Evolutionary conservation across 2,888 invertebrate genomes (phyloP).

Genomic region (Aplocera efformata): DNA sequence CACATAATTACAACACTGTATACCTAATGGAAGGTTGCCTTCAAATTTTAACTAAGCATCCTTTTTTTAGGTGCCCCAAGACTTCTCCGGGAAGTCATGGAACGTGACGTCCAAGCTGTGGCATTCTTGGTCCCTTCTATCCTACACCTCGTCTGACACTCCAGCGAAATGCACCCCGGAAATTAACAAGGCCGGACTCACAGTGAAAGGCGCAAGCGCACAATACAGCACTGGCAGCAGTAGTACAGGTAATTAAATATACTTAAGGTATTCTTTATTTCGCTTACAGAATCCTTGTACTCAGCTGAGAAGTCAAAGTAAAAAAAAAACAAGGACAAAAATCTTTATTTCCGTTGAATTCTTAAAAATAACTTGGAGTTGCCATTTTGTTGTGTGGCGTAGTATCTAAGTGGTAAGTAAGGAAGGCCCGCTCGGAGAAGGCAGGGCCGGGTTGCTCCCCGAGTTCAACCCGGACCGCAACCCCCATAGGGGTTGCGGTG

Average conservation of each 20-base stretch:
- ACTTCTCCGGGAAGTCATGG: constrained; percentile 53
- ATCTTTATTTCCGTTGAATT: no score
- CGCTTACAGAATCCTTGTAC: background rate
- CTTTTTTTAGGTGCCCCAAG: constrained; percentile 56
- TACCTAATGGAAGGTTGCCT: no score
- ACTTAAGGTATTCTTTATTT: background rate
- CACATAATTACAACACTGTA: background rate
- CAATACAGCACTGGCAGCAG: constrained; percentile 37
- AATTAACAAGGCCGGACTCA: constrained; percentile 25
- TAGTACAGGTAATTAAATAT: constrained; percentile 33
- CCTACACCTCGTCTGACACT: constrained; percentile 28
- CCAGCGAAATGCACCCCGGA: constrained; percentile 49
- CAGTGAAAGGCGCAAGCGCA: constrained; percentile 36
- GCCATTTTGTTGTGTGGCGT: no score
- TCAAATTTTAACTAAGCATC: no score
- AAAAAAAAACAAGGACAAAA: no score
- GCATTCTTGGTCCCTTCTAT: constrained; percentile 58
- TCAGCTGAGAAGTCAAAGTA: no score
- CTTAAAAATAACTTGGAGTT: no score
- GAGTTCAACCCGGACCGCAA: no score
- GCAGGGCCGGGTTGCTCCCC: no score
- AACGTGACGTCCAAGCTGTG: constrained; percentile 57
- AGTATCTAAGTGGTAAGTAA: no score
- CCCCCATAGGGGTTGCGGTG: no score
- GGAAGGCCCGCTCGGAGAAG: no score